Percentiles rank a stretch among this genome's conserved stretches.
Evolutionary conservation across 2,113 vertebrate species (phyloP).

Genomic region (Carassius gibelio): DNA sequence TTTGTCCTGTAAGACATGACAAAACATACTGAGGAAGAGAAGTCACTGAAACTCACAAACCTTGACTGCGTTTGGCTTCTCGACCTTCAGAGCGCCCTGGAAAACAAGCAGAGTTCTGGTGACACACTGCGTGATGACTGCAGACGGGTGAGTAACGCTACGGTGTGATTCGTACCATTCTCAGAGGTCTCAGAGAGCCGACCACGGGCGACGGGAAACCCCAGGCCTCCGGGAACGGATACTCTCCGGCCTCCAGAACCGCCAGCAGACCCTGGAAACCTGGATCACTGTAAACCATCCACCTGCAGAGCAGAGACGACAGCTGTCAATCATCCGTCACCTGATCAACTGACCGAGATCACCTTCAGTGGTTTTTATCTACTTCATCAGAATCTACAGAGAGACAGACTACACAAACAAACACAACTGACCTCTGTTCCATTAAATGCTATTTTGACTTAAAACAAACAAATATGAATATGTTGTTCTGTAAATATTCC

Average conservation of each 20-base stretch:
- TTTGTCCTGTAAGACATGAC: too few species aligned
- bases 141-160: background rate
- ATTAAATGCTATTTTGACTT: background rate
- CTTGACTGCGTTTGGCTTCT: background rate
- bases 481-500: background rate
- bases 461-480: background rate
- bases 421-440: too few species aligned
- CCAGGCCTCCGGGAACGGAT: conserved; percentile 87
- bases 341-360: too few species aligned
- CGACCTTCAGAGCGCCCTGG: background rate
- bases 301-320: conserved; percentile 70
- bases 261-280: conserved; percentile 85
- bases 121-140: too few species aligned
- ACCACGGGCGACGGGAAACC: conserved; percentile 83
- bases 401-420: too few species aligned
- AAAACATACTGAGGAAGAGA: background rate
- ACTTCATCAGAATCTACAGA: too few species aligned
- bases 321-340: background rate
- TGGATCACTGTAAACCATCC: conserved; percentile 90
- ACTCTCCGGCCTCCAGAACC: conserved; percentile 86
- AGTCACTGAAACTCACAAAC: background rate
- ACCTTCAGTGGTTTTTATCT: too few species aligned
- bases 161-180: background rate
- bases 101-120: background rate
- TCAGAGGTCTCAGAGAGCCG: conserved; percentile 86